phyloP scores from a whole-genome alignment of 2,113 vertebrate species.

The Eira barbara region DNA sequence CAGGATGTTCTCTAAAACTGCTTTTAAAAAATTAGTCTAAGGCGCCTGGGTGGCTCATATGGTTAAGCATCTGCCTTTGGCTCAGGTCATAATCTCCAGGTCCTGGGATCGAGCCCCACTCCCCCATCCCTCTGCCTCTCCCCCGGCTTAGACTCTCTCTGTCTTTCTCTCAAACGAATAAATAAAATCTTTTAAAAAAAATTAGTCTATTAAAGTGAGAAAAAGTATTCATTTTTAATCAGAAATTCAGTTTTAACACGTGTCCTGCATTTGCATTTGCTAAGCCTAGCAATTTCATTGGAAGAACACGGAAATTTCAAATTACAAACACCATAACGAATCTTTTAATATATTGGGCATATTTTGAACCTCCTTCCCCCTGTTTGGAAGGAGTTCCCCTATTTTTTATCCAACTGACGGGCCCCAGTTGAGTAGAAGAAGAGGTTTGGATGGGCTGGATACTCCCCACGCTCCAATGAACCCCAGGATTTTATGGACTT shows the following conservation, averaged over 20 bases:
- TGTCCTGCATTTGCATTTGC: background rate
- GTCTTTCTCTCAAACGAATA: background rate
- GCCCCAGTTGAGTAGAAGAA: fast-evolving
- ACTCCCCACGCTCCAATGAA: background rate
- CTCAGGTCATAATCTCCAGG: background rate
- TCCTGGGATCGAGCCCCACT: background rate
- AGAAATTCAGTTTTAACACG: background rate
- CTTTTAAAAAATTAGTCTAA: too few species aligned
- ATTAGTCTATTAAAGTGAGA: background rate
- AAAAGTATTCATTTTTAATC: background rate
- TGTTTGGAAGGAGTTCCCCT: too few species aligned
- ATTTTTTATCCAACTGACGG: background rate
- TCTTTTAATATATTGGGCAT: background rate
- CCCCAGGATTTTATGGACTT: background rate
- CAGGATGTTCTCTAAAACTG: too few species aligned
- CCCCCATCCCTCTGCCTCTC: background rate
- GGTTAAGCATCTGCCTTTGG: background rate
- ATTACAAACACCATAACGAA: background rate
- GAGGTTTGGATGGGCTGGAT: fast-evolving
- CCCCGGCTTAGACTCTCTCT: background rate
- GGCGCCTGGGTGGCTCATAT: background rate
- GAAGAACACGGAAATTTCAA: background rate
- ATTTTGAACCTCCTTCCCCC: background rate
- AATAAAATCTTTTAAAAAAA: background rate
- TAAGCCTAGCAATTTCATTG: background rate